Evolutionary conservation across 1,140 invertebrate species (phyloP).

Genomic region (Triops cancriformis): DNA sequence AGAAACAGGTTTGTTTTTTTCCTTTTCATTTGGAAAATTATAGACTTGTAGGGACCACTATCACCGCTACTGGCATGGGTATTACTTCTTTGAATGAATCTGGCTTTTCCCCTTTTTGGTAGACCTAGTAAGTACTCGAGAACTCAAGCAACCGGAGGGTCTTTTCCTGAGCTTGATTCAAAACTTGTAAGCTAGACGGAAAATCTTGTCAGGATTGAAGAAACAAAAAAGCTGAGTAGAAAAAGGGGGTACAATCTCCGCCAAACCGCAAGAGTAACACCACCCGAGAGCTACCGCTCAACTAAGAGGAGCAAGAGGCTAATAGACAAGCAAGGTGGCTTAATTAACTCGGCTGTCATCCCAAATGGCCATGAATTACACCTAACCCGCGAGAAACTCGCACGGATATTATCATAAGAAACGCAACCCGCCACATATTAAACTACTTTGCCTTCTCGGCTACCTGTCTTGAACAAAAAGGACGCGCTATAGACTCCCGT

Average conservation of each 20-base stretch:
- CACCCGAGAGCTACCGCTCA: neutral
- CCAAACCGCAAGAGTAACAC: too few relatives aligned
- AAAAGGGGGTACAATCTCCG: too few relatives aligned
- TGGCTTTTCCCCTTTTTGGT: too few relatives aligned
- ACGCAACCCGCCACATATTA: constrained; percentile 12
- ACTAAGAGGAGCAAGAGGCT: neutral
- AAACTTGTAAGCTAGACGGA: too few relatives aligned
- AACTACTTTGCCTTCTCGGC: neutral
- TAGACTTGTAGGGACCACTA: neutral
- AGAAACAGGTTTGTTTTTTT: neutral
- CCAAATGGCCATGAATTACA: constrained; percentile 13
- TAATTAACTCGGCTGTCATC: constrained; percentile 13
- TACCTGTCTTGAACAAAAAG: constrained; percentile 11
- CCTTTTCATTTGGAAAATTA: neutral
- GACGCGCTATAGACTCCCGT: neutral
- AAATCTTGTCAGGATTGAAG: too few relatives aligned
- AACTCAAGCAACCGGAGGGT: too few relatives aligned
- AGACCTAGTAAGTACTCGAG: too few relatives aligned
- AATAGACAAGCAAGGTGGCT: constrained; percentile 13
- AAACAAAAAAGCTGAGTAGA: too few relatives aligned
- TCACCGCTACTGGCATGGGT: too few relatives aligned
- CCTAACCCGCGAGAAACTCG: constrained; percentile 10
- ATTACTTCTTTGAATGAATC: too few relatives aligned
- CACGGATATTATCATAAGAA: constrained; percentile 10
- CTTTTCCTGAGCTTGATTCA: too few relatives aligned